Evolutionary conservation across 2,113 vertebrate species (phyloP).

Genomic region (Nothocercus julius): DNA sequence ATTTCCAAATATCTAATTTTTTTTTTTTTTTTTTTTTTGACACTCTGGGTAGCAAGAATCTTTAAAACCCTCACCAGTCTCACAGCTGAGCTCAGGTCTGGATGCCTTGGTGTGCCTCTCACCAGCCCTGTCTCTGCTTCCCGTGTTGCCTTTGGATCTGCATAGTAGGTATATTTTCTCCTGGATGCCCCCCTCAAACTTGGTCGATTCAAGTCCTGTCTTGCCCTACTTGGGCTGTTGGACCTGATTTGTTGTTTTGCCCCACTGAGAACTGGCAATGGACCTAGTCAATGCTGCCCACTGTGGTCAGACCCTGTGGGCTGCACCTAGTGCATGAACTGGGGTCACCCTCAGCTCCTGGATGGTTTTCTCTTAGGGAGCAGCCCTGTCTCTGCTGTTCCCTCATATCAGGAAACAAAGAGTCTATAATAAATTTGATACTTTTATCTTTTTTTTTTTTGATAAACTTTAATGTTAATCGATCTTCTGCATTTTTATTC

Average conservation of each 20-base stretch:
- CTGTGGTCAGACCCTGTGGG: not conserved
- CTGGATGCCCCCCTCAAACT: not conserved
- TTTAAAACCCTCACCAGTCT: not conserved
- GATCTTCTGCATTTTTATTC: not conserved
- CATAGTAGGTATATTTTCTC: not conserved
- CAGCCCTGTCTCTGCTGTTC: not conserved
- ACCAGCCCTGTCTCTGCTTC: not conserved
- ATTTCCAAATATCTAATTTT: not conserved
- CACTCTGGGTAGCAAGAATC: not conserved
- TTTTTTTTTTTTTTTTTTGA: no score
- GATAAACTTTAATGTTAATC: not conserved
- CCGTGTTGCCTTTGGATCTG: not conserved
- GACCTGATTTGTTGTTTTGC: not conserved
- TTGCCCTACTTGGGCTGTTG: not conserved
- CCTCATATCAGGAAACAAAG: not conserved
- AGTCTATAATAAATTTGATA: not conserved
- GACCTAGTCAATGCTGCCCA: not conserved
- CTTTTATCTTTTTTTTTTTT: not conserved
- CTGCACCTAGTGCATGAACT: accelerated
- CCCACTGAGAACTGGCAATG: not conserved
- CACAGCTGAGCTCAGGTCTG: not conserved
- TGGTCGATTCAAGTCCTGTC: not conserved
- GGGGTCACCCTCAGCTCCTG: not conserved
- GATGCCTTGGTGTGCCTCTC: not conserved
- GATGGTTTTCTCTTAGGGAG: not conserved